phyloP scores from a whole-genome alignment of 2,113 vertebrate genomes.

The Loxodonta africana region DNA sequence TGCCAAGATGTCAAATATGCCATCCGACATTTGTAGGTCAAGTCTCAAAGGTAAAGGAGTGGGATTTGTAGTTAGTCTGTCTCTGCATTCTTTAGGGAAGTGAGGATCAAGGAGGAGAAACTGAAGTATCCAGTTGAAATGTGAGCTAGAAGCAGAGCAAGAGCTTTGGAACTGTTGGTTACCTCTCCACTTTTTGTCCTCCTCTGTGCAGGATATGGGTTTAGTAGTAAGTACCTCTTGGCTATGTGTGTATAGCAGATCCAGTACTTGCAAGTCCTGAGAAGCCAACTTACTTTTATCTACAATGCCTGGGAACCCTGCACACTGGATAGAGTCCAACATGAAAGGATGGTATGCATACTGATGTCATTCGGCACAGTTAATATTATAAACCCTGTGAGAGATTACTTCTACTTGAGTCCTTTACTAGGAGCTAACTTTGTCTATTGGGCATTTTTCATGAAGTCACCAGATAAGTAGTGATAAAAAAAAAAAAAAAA shows the following conservation, averaged over 20 bases:
- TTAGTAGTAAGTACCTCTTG: background rate
- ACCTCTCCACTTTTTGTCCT: background rate
- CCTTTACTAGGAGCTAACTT: constrained; percentile 33
- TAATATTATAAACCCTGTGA: background rate
- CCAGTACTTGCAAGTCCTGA: background rate
- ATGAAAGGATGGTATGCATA: background rate
- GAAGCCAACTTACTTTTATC: background rate
- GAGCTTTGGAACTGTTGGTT: background rate
- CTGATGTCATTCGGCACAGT: background rate
- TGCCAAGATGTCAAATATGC: constrained; percentile 30
- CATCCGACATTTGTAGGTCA: constrained; percentile 48
- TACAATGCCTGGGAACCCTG: background rate
- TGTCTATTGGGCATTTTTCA: background rate
- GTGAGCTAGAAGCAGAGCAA: background rate
- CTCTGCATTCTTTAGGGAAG: background rate
- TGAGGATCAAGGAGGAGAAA: background rate
- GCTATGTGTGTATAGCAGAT: background rate
- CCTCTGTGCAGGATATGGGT: background rate
- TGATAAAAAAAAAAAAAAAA: too few species aligned
- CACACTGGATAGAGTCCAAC: background rate
- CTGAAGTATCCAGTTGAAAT: background rate
- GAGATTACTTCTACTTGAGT: background rate
- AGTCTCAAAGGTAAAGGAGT: constrained; percentile 2
- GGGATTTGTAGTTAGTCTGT: background rate
- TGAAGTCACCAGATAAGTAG: background rate